These are phyloP conservation scores for Myripristis murdjan DNA, from an alignment of 2,797 vertebrate genomes.

Conservation along the genomic window DNA sequence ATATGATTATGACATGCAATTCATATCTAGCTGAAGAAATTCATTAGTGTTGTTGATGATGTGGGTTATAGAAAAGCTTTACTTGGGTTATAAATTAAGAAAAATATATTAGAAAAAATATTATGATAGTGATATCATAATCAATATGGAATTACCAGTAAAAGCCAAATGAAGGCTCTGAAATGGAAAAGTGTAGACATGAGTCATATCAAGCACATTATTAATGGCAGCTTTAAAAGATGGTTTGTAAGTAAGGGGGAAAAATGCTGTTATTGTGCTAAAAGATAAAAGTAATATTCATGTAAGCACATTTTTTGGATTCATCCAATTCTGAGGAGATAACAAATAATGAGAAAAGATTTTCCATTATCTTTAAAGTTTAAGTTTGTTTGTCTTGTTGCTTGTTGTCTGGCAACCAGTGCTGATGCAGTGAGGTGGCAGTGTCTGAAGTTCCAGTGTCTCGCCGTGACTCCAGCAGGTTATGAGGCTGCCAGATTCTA, in stretches of 20 bases:
- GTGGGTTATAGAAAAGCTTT: neutral
- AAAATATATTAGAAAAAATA: neutral
- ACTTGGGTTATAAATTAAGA: neutral
- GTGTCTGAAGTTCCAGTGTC: conserved; percentile 76
- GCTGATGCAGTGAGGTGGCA: conserved; percentile 45
- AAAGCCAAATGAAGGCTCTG: neutral
- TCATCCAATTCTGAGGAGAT: neutral
- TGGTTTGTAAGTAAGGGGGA: neutral
- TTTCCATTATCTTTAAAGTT: conserved; percentile 12
- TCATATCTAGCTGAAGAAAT: neutral
- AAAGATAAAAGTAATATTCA: neutral
- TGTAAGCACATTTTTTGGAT: neutral
- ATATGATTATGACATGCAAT: neutral
- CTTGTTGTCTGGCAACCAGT: conserved; percentile 49
- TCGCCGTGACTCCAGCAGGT: conserved; percentile 93
- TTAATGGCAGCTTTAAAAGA: too few relatives aligned
- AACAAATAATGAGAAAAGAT: neutral
- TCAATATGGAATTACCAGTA: neutral
- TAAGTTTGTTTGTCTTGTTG: conserved; percentile 33
- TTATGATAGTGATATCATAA: neutral
- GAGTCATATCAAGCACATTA: too few relatives aligned
- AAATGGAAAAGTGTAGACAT: neutral
- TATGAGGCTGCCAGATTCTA: conserved; percentile 95
- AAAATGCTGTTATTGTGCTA: neutral
- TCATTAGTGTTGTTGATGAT: neutral